Percentiles rank a stretch among this genome's conserved stretches.
Conservation (phyloP, 2,797 vertebrate genomes). For the Dicrostonyx torquatus region DNA sequence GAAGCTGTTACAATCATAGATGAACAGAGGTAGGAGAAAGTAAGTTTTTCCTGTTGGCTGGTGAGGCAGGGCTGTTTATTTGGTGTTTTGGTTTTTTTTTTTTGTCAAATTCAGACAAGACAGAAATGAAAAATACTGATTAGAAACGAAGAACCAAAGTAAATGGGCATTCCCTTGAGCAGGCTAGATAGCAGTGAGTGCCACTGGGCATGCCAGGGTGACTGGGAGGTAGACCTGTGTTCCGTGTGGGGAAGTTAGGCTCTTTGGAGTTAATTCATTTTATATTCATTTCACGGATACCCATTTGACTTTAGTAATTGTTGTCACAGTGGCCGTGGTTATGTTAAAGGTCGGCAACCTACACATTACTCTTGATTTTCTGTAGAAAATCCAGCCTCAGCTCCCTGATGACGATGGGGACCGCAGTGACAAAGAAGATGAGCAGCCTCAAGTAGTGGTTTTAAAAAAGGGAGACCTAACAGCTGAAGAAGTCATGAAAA, state of each 20-base stretch:
- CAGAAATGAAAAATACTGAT: not conserved
- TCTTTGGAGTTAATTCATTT: conserved; percentile 37
- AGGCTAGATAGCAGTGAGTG: not conserved
- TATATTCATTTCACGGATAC: not conserved
- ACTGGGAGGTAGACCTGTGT: not conserved
- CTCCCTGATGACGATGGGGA: conserved; percentile 89
- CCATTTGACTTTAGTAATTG: not conserved
- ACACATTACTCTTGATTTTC: not conserved
- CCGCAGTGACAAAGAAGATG: conserved; percentile 94
- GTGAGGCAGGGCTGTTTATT: not conserved
- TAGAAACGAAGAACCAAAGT: not conserved
- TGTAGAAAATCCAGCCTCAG: conserved; percentile 91
- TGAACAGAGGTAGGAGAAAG: not conserved
- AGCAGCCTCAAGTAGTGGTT: conserved; percentile 95
- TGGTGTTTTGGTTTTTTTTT: not conserved
- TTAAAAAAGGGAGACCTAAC: conserved; percentile 93
- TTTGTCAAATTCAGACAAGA: not conserved
- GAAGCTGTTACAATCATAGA: not conserved
- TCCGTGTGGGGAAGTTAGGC: not conserved
- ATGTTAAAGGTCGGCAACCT: conserved; percentile 1
- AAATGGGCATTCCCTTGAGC: not conserved
- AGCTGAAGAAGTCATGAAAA: conserved; percentile 91
- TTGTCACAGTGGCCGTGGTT: not conserved
- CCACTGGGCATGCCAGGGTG: not conserved
- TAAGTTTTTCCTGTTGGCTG: not conserved